phyloP scores from a whole-genome alignment of 2,113 vertebrate species.

The Leptosomus discolor region DNA sequence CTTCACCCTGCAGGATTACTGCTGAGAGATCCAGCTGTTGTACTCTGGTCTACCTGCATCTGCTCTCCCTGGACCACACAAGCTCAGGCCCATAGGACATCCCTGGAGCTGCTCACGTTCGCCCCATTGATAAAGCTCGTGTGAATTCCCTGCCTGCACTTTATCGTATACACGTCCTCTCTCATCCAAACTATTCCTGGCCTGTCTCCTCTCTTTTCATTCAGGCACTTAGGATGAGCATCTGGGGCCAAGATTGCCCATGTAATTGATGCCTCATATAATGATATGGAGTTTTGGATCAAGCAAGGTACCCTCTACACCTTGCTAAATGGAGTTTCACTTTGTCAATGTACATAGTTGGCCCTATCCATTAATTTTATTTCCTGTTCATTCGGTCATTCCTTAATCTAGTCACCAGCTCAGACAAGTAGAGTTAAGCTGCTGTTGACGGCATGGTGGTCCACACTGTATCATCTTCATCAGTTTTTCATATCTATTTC shows the following conservation, averaged over 20 bases:
- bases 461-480: neutral
- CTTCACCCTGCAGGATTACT: neutral
- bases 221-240: neutral
- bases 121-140: neutral
- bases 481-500: conserved; percentile 30
- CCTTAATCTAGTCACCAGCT: neutral
- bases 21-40: neutral
- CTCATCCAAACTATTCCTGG: neutral
- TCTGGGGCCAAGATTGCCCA: neutral
- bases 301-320: neutral
- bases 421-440: neutral
- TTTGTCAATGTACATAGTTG: neutral
- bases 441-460: neutral
- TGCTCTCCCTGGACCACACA: neutral
- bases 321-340: neutral
- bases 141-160: neutral
- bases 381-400: neutral
- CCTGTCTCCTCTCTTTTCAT: neutral
- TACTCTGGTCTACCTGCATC: neutral
- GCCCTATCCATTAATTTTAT: neutral
- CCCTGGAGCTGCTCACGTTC: rapidly evolving
- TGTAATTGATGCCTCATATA: neutral
- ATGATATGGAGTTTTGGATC: neutral
- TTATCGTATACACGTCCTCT: rapidly evolving
- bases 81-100: neutral